Base-by-base conservation (phyloP, 2,797 vertebrate genomes). In the Avahi laniger region DNA sequence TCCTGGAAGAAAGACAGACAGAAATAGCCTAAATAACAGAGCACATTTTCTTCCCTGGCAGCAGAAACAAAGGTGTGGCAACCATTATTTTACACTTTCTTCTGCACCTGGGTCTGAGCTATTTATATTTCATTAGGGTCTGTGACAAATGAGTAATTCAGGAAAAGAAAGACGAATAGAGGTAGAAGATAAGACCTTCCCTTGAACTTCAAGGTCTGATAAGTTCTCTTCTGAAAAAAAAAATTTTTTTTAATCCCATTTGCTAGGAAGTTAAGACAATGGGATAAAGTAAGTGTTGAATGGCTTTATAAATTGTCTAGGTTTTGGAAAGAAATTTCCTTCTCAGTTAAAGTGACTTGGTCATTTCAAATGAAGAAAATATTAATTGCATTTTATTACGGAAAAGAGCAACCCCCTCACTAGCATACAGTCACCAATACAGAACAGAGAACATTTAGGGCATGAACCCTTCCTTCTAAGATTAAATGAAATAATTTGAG, bases 141-240 rank as follows among this genome's bases (percentile, higher is more conserved):
- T 78, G 13, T 50, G 63, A 94, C 41, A 82, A 85, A 67, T 63
- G 1, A 83, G 14, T 43, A 92, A 76, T 65, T 93, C 33, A 81
- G 79, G 61, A 91, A 94, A 93, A 85, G 18, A 81, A 87, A 85
- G 33, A 84, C 0, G 50, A 93, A 85, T 24, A 84, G 43, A 84
- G 46, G 20, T 92, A 38, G 5, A 80, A 91, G 86, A 88, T 11
- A 89, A 90, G 35, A 73, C 17, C 30, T 79, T 13, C 33, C 54
- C 43, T 63, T 82, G 28, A 96, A 79, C 35, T 93, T 78, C 0
- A 0, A 86, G 52, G 20, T 93, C 67, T 93, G 17, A 12, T 38
- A 90, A 83, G 7, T 84, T 94, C 26, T 76, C 63, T 57, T 52
- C 18, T 24, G 14, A 24, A 69, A 76, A 76, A 90, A 63, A 63